Conservation (phyloP, 2,888 invertebrate genomes). For the Myopa testacea region DNA sequence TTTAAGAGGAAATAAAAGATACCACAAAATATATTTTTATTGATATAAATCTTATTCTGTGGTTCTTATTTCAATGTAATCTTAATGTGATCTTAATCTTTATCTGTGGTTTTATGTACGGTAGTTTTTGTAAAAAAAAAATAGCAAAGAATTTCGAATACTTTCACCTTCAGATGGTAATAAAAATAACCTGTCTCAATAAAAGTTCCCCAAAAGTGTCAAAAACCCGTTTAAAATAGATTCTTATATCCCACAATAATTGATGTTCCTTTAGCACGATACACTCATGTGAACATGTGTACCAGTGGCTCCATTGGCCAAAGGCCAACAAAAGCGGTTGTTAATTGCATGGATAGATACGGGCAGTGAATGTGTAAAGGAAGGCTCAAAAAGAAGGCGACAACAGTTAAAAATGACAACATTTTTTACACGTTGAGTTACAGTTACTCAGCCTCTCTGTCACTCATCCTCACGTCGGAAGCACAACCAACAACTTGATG, state of each 20-base stretch:
- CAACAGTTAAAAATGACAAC: conserved; percentile 16
- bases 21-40: too few relatives aligned
- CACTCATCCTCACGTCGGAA: neutral
- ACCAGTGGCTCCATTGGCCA: neutral
- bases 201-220: neutral
- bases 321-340: neutral
- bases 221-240: neutral
- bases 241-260: neutral
- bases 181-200: neutral
- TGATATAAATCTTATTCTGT: too few relatives aligned
- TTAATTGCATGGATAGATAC: neutral
- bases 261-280: neutral
- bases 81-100: too few relatives aligned
- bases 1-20: too few relatives aligned
- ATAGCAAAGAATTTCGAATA: too few relatives aligned
- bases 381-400: conserved; percentile 14
- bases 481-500: neutral
- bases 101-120: too few relatives aligned
- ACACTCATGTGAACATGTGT: neutral
- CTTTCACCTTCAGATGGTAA: too few relatives aligned
- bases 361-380: neutral
- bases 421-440: neutral
- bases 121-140: too few relatives aligned
- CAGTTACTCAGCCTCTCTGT: neutral
- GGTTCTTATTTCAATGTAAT: too few relatives aligned